A percentile compares a stretch with the other conserved stretches of the same genome.
phyloP scores from a whole-genome alignment of 2,888 invertebrate genomes.

The Sisyra nigra region DNA sequence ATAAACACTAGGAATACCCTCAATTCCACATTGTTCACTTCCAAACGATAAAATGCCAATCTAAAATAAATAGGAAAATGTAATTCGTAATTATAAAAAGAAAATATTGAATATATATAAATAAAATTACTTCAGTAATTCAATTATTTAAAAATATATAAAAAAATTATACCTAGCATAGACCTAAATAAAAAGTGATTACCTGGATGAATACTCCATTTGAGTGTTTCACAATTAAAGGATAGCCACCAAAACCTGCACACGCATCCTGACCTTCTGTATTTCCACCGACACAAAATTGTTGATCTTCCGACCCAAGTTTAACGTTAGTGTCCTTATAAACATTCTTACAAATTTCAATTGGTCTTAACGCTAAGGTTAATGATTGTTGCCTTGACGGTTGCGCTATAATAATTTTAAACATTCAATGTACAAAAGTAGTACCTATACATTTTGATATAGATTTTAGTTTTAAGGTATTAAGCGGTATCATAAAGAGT shows the following conservation, averaged over 20 bases:
- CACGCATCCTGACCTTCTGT: constrained; percentile 59
- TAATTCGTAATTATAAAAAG: background rate
- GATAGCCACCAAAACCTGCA: constrained; percentile 65
- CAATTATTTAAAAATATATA: too few relatives aligned
- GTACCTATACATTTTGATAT: too few relatives aligned
- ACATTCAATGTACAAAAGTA: too few relatives aligned
- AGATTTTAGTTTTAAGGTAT: too few relatives aligned
- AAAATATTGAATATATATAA: too few relatives aligned
- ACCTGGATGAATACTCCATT: constrained; percentile 43
- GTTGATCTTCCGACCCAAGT: constrained; percentile 40
- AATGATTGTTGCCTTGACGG: constrained; percentile 37
- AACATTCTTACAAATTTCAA: constrained; percentile 48
- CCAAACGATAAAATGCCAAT: constrained; percentile 68
- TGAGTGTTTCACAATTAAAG: constrained; percentile 39
- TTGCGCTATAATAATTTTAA: constrained; percentile 16
- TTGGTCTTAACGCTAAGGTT: constrained; percentile 46
- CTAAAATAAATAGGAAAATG: constrained; percentile 26
- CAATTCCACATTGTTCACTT: constrained; percentile 57
- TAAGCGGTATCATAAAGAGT: too few relatives aligned
- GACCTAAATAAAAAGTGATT: background rate
- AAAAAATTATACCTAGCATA: too few relatives aligned
- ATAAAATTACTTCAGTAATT: too few relatives aligned
- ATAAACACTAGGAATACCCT: constrained; percentile 61
- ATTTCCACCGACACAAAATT: constrained; percentile 60
- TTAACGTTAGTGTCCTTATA: constrained; percentile 46